Conservation (phyloP, 2,113 vertebrate genomes). For the Notiomystis cincta region DNA sequence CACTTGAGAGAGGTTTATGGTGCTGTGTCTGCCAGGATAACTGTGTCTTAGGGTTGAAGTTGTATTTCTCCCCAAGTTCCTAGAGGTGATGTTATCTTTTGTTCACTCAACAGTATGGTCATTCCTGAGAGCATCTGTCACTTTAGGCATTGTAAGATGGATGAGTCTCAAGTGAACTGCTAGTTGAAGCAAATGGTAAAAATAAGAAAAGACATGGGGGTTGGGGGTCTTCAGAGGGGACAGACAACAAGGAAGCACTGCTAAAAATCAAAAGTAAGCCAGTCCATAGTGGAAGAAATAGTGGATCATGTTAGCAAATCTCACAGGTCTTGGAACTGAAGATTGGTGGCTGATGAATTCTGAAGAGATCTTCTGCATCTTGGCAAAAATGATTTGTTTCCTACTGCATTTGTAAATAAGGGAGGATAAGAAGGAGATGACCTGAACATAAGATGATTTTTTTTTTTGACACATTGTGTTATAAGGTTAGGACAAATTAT, state of each 20-base stretch:
- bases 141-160: constrained; percentile 89
- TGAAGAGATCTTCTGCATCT: constrained; percentile 23
- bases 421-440: background rate
- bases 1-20: constrained; percentile 74
- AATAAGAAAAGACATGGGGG: constrained; percentile 83
- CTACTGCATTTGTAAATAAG: background rate
- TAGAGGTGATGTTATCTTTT: constrained; percentile 82
- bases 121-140: constrained; percentile 95
- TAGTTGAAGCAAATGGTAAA: constrained; percentile 94
- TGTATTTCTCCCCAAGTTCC: constrained; percentile 75
- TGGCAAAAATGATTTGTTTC: constrained; percentile 47
- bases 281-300: constrained; percentile 62
- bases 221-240: constrained; percentile 63
- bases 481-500: background rate
- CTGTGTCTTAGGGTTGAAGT: constrained; percentile 66
- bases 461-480: background rate
- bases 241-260: constrained; percentile 79
- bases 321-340: constrained; percentile 24
- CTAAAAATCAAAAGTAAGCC: constrained; percentile 80
- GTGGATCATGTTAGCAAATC: constrained; percentile 51
- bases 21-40: constrained; percentile 71
- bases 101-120: constrained; percentile 77
- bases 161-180: constrained; percentile 92
- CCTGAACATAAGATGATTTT: background rate
- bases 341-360: background rate